phyloP scores from a whole-genome alignment of 2,888 invertebrate species.

The Leucoma salicis region DNA sequence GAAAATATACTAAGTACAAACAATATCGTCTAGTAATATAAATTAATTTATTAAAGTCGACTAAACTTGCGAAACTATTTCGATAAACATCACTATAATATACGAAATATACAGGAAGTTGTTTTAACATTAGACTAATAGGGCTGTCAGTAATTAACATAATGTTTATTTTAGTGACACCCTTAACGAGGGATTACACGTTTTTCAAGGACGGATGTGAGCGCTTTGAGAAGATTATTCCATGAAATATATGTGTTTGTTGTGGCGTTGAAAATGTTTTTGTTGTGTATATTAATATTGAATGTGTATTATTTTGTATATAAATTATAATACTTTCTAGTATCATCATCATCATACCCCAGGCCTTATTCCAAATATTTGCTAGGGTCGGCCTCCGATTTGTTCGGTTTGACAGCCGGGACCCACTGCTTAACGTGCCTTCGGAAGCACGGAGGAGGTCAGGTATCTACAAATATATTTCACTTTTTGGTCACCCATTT shows the following conservation, averaged over 20 bases:
- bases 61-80: neutral
- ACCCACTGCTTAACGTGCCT: too few relatives aligned
- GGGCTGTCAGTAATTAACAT: conserved; percentile 27
- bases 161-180: conserved; percentile 23
- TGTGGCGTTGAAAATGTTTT: neutral
- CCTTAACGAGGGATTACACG: conserved; percentile 17
- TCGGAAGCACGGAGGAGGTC: too few relatives aligned
- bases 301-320: neutral
- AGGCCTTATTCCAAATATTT: too few relatives aligned
- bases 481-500: too few relatives aligned
- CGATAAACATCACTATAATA: conserved; percentile 8
- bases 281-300: neutral
- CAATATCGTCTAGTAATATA: neutral
- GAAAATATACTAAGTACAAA: neutral
- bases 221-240: conserved; percentile 24
- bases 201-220: conserved; percentile 20
- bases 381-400: too few relatives aligned
- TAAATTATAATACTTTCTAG: neutral
- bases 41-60: neutral
- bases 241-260: conserved; percentile 10
- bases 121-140: conserved; percentile 18
- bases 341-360: too few relatives aligned
- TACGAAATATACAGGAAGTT: conserved; percentile 23
- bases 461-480: too few relatives aligned
- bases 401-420: too few relatives aligned